Conservation (phyloP, 1,140 invertebrate genomes). For the Phenacoccus solenopsis region DNA sequence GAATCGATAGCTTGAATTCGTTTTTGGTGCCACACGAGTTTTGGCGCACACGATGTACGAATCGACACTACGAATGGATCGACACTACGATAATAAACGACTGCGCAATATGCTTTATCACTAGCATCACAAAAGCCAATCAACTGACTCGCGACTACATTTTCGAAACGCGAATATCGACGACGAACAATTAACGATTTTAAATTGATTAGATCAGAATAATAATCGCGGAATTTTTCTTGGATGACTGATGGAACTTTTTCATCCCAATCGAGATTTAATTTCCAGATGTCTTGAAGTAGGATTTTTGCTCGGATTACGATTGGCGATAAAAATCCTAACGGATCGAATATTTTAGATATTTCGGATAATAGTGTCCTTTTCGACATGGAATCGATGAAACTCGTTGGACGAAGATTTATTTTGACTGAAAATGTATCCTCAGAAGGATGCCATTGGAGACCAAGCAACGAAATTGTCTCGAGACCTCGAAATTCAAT, state of each 20-base stretch:
- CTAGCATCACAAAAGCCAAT: conserved; percentile 22
- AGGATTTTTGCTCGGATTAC: conserved; percentile 27
- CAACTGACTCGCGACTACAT: background rate
- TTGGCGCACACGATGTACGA: conserved; percentile 30
- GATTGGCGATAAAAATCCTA: conserved; percentile 28
- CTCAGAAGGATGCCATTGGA: background rate
- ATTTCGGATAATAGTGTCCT: conserved; percentile 21
- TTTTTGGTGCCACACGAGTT: conserved; percentile 29
- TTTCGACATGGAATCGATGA: conserved; percentile 11
- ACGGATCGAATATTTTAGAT: conserved; percentile 28
- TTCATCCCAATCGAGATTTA: conserved; percentile 27
- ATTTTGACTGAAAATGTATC: background rate
- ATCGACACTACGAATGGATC: background rate
- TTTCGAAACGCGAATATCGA: background rate
- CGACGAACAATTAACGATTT: background rate
- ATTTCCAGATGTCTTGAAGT: conserved; percentile 28
- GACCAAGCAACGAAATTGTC: background rate
- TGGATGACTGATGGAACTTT: conserved; percentile 15
- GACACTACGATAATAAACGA: conserved; percentile 12
- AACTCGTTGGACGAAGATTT: background rate
- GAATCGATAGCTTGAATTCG: conserved; percentile 30
- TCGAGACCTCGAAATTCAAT: background rate
- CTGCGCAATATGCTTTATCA: conserved; percentile 15
- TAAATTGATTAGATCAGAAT: background rate
- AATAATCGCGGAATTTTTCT: background rate